Base-by-base conservation (phyloP, 2,888 invertebrate species). In the Aricia artaxerxes region DNA sequence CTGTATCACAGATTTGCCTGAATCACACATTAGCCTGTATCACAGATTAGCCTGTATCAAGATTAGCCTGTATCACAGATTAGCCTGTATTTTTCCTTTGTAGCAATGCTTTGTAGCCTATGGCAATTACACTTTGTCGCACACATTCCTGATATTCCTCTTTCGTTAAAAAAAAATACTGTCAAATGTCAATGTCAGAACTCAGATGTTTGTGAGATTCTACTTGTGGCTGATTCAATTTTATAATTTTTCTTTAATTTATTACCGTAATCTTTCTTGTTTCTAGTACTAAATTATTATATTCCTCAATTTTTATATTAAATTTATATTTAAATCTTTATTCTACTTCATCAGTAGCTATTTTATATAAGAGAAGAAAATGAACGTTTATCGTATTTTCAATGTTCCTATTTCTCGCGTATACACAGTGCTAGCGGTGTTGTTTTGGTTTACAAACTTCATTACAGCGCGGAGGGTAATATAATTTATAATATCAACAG, bases 381-480 rank as follows among this genome's bases (percentile, higher is more conserved):
- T 76, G 76, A 35, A 57, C 31, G 57, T 75, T 40, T 2, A 69
- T 73, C 16, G 35, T n/a, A 38, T 7, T 73, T 24, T 4, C 2
- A 75, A 64, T 75, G 61, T 79, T 75, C 61, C 60, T 73, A 60
- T 40, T 73, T 72, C 35, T 79, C 78, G 61, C 13, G 11, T 79
- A 40, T 44, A 44, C 60, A 75, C 44, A 75, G 81, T 83, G 80
- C 78, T 84, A 73, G 49, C 84, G 57, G 77, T 85, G 61, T 82
- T 85, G 76, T 80, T 85, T 64, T 84, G 83, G 79, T 80, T 82
- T 78, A 77, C 85, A 64, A 82, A 83, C 53, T 79, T 81, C 82
- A 82, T 85, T 79, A 83, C 83, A 69, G 85, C 85, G 78, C 81
- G 83, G 84, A 86, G 88, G 87, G 93, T 93, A 85, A 86, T 90